These are phyloP conservation scores for Miniopterus natalensis DNA, from an alignment of 2,113 vertebrate species.

Conservation along the genomic window DNA sequence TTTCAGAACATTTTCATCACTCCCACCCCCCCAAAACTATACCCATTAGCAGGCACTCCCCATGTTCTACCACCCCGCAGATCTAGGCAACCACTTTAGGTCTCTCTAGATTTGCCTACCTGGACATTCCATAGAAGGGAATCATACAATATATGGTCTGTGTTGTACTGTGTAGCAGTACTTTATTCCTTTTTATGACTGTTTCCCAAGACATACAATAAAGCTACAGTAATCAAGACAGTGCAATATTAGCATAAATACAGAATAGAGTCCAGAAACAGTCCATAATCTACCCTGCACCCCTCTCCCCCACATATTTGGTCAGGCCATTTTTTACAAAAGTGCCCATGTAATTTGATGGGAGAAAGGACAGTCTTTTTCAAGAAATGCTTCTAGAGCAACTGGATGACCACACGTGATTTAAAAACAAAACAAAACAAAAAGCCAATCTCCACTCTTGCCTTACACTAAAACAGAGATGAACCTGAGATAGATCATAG, in stretches of 20 bases:
- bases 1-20: constrained; percentile 31
- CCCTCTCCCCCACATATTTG: background rate
- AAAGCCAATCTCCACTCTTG: background rate
- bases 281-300: background rate
- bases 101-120: background rate
- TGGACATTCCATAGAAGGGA: background rate
- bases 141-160: background rate
- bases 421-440: background rate
- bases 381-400: background rate
- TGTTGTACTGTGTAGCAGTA: background rate
- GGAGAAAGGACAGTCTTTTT: background rate
- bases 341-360: background rate
- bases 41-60: background rate
- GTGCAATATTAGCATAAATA: background rate
- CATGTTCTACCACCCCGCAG: background rate
- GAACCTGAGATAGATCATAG: background rate
- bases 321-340: background rate
- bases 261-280: background rate
- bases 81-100: background rate
- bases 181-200: background rate
- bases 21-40: accelerated
- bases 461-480: background rate
- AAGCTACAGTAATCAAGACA: background rate
- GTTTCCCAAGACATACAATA: background rate
- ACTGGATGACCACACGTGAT: background rate